A percentile compares a stretch with the other conserved stretches of the same genome.
Conservation (phyloP, 2,888 invertebrate species). For the Noctua comes region DNA sequence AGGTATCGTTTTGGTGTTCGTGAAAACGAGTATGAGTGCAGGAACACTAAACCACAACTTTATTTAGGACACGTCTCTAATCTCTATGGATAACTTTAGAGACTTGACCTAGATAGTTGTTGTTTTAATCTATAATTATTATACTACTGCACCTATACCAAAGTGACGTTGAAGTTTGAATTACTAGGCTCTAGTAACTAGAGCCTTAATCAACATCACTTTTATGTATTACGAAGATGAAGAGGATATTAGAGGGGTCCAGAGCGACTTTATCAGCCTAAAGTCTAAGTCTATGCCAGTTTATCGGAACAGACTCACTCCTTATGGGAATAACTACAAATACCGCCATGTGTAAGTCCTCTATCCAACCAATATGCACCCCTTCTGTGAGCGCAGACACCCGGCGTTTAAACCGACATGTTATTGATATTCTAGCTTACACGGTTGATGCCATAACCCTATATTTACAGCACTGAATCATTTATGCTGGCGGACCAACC, state of each 20-base stretch:
- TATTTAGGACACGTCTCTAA: neutral
- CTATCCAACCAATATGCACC: neutral
- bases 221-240: neutral
- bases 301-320: neutral
- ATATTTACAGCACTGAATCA: neutral
- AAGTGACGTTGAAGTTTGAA: neutral
- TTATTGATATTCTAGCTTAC: slow-evolving; percentile 22
- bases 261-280: neutral
- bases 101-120: neutral
- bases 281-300: neutral
- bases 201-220: neutral
- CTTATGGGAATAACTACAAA: no score
- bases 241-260: no score
- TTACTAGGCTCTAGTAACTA: neutral
- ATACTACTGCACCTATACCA: neutral
- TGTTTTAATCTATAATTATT: no score
- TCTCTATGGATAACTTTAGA: neutral
- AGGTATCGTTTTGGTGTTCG: neutral
- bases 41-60: no score
- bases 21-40: neutral
- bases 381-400: neutral
- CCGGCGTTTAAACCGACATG: neutral
- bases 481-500: neutral
- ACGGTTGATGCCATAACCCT: neutral
- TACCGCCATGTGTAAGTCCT: neutral